Percentiles rank a stretch among this genome's conserved stretches.
These are phyloP conservation scores for Dynastes tityus DNA, from an alignment of 2,888 invertebrate species.

Conservation along the genomic window DNA sequence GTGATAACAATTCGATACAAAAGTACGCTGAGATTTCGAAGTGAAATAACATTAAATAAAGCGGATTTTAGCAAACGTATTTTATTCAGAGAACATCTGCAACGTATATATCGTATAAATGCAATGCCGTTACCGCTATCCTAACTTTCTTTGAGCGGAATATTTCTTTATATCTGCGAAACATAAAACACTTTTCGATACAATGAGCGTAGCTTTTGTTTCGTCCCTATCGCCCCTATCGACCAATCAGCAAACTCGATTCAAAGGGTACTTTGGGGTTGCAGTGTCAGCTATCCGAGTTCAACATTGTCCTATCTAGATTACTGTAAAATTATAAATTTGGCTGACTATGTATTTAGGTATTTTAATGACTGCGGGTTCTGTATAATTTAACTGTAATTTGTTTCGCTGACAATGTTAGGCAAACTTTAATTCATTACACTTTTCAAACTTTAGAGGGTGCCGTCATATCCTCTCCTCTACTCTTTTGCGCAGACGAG, in stretches of 20 bases:
- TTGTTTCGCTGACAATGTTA: conserved; percentile 51
- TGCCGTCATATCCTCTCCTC: not conserved
- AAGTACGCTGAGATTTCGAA: not conserved
- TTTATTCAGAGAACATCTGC: conserved; percentile 31
- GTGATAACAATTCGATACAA: not conserved
- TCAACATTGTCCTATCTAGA: conserved; percentile 63
- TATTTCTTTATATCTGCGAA: conserved; percentile 53
- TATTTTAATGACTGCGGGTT: conserved; percentile 54
- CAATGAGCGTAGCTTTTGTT: conserved; percentile 64
- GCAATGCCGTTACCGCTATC: conserved; percentile 21
- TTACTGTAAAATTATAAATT: conserved; percentile 64
- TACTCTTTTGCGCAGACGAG: not conserved
- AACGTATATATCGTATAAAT: conserved; percentile 28
- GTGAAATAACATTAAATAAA: conserved; percentile 24
- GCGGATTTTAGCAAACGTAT: conserved; percentile 18
- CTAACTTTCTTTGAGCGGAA: conserved; percentile 35
- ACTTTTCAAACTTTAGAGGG: conserved; percentile 40
- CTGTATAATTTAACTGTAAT: conserved; percentile 50
- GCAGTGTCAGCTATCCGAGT: conserved; percentile 64
- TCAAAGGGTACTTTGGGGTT: conserved; percentile 63
- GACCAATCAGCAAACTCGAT: conserved; percentile 65
- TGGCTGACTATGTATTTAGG: conserved; percentile 60
- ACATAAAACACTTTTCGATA: conserved; percentile 63
- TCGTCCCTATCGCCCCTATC: conserved; percentile 60
- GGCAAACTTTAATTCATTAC: conserved; percentile 50